Evolutionary conservation across 1,140 invertebrate genomes (phyloP), one percentile per base, ranked within the genome.

Genomic region (Xylocopa sonorina): DNA sequence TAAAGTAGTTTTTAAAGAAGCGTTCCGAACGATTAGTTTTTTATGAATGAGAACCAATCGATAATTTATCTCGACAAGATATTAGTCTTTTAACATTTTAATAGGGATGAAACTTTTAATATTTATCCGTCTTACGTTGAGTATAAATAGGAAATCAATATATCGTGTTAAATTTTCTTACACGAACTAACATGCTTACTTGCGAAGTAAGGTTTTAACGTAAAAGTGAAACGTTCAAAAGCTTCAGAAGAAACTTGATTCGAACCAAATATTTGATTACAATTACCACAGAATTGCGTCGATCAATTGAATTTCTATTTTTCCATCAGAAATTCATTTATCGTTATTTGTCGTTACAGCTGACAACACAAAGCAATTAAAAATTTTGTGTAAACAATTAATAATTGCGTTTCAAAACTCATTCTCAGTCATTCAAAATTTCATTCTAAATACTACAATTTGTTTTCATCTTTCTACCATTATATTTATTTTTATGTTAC

Each of bases 61-160:
- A 75, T 55, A 75, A 2, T 41, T 29, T n/a, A 41, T 29, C 38
- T 10, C 21, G n/a, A n/a, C 10, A 51, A 41, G 32, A 41, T 41
- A 16, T 41, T 58, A 48, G 43, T 75, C 12, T 43, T 55, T 2
- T 24, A 34, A 53, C 48, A 69, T 53, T 67, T 66, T 55, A 48
- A 50, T 32, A 12, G 21, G 24, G n/a, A 24, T 18, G 41, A 32
- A 46, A 58, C 73, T 64, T 67, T 76, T 55, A 67, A 43, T 57
- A 51, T 67, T 67, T 69, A n/a, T 69, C 29, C 43, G 60, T 3
- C 43, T 71, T 73, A 43, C 29, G 7, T 32, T 4, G 12, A 41
- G 14, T 53, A 78, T 77, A 77, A 68, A 68, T 77, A 77, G 41
- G 48, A 77, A 55, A 76, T 76, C 73, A 53, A 77, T 68, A 38